Evolutionary conservation across 2,888 invertebrate species (phyloP).

Genomic region (Horisme vitalbata): DNA sequence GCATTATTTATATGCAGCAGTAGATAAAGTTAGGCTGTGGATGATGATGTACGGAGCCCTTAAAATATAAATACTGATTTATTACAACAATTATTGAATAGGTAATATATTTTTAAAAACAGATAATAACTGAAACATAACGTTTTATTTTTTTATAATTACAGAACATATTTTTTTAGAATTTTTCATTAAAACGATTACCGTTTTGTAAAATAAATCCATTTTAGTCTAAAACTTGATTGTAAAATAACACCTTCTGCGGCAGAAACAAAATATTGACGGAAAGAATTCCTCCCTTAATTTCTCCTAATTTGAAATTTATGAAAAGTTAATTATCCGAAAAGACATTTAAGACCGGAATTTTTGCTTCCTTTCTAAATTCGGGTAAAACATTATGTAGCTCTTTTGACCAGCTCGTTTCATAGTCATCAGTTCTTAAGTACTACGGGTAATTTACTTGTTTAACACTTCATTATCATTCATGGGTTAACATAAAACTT

Average conservation of each 20-base stretch:
- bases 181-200: no score
- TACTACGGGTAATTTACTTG: no score
- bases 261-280: conserved; percentile 37
- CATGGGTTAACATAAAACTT: no score
- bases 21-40: no score
- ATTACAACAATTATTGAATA: no score
- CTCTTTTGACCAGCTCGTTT: background rate
- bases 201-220: background rate
- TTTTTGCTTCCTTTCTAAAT: conserved; percentile 12
- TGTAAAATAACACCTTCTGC: conserved; percentile 23
- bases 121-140: background rate
- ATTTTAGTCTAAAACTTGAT: conserved; percentile 10
- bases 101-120: no score
- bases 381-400: conserved; percentile 5
- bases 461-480: no score
- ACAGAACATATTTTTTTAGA: no score
- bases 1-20: no score
- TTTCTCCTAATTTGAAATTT: conserved; percentile 45
- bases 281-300: conserved; percentile 35
- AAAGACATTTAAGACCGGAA: conserved; percentile 32
- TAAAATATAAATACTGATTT: no score
- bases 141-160: background rate
- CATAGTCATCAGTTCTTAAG: no score
- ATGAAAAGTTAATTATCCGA: conserved; percentile 43
- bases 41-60: no score